A percentile compares a stretch with the other conserved stretches of the same genome.
These are phyloP conservation scores for Agelas oroides DNA, from an alignment of 37 sponge, comb jelly and placozoan genomes.

Conservation along the genomic window DNA sequence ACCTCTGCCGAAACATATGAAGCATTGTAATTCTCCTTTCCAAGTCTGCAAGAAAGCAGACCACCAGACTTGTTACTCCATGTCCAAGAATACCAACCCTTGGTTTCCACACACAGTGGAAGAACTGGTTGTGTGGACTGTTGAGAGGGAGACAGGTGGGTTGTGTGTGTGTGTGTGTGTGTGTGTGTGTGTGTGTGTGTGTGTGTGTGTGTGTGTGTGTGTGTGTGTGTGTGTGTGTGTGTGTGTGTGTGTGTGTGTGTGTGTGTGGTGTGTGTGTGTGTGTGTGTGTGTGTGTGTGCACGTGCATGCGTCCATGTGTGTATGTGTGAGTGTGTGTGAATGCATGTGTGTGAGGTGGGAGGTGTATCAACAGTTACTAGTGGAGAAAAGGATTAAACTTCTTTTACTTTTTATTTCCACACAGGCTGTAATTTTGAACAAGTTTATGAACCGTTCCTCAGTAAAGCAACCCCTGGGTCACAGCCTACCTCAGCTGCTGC, in stretches of 20 bases:
- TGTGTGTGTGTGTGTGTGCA: too few relatives aligned
- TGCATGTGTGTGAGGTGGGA: too few relatives aligned
- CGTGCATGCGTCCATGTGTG: too few relatives aligned
- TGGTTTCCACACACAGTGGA: conserved; percentile 85
- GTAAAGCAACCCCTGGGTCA: too few relatives aligned
- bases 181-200: conserved; percentile 28
- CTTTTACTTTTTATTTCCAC: neutral
- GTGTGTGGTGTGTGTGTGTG: too few relatives aligned
- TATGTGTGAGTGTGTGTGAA: too few relatives aligned
- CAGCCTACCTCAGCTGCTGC: too few relatives aligned
- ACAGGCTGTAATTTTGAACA: too few relatives aligned
- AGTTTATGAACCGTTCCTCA: too few relatives aligned
- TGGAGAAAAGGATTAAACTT: too few relatives aligned
- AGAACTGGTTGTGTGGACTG: conserved; percentile 81
- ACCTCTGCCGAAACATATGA: conserved; percentile 68
- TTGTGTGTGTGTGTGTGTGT: conserved; percentile 23
- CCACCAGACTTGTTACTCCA: conserved; percentile 42
- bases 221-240: conserved; percentile 11
- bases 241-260: conserved; percentile 16
- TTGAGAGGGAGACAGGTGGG: conserved; percentile 76
- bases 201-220: conserved; percentile 18
- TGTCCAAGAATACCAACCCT: conserved; percentile 49
- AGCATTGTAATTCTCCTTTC: conserved; percentile 26
- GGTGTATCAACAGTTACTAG: too few relatives aligned
- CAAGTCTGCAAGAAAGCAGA: conserved; percentile 48